Conservation (phyloP, 2,888 invertebrate genomes). For the Gasteruption jaculator region DNA sequence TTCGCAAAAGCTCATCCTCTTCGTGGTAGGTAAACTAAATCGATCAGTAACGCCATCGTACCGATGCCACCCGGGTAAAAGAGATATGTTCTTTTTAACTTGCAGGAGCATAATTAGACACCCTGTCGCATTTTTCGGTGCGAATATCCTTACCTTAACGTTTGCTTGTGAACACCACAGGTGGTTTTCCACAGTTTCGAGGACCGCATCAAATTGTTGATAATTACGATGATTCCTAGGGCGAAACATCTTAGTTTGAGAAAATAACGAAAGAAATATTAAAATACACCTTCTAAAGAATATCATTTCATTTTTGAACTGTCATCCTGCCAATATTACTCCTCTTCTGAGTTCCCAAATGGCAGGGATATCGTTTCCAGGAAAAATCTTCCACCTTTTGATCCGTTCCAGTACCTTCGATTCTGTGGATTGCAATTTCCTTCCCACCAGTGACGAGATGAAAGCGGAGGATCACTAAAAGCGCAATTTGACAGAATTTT, state of each 20-base stretch:
- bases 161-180: slow-evolving; percentile 19
- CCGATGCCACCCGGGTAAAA: slow-evolving; percentile 13
- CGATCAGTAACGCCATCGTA: slow-evolving; percentile 12
- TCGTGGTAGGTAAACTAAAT: slow-evolving; percentile 28
- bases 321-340: too few species aligned
- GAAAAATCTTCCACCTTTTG: too few species aligned
- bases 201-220: slow-evolving; percentile 27
- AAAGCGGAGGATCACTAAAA: too few species aligned
- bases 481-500: too few species aligned
- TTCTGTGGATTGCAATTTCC: too few species aligned
- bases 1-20: slow-evolving; percentile 16
- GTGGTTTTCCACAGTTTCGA: slow-evolving; percentile 21
- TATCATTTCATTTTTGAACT: too few species aligned
- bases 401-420: too few species aligned
- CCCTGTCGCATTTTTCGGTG: slow-evolving; percentile 28
- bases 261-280: slow-evolving; percentile 2
- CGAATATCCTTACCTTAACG: slow-evolving; percentile 17
- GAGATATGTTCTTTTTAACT: slow-evolving; percentile 11
- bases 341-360: too few species aligned
- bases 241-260: too few species aligned
- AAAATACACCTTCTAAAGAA: too few species aligned
- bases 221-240: slow-evolving; percentile 20
- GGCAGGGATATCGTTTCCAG: too few species aligned
- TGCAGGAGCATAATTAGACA: slow-evolving; percentile 27
- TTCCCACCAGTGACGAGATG: too few species aligned